Evolutionary conservation across 2,888 invertebrate species (phyloP).

Genomic region (Scaeva pyrastri): DNA sequence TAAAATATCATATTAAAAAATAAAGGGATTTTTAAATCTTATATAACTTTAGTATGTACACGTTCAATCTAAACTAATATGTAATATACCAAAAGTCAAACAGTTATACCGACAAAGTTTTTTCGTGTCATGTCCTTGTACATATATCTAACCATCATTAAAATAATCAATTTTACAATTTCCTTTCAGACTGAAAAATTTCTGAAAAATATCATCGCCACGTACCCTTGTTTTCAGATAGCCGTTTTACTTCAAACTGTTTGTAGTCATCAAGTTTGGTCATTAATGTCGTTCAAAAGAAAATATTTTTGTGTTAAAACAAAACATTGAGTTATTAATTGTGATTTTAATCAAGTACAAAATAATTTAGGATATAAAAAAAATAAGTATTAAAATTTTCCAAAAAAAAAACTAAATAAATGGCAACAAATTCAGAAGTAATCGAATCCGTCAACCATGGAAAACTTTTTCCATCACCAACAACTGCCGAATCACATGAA

Average conservation of each 20-base stretch:
- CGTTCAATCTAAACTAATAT: not conserved
- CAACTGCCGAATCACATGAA: slow-evolving; percentile 73
- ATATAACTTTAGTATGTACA: too few relatives aligned
- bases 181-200: slow-evolving; percentile 52
- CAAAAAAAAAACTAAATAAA: slow-evolving; percentile 67
- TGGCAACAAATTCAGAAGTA: slow-evolving; percentile 81
- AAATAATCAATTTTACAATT: slow-evolving; percentile 49
- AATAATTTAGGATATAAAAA: slow-evolving; percentile 57
- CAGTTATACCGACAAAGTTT: slow-evolving; percentile 54
- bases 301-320: slow-evolving; percentile 77
- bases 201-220: not conserved
- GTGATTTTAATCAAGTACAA: slow-evolving; percentile 63
- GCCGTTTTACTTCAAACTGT: not conserved
- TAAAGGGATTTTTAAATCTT: too few relatives aligned
- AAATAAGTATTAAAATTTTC: slow-evolving; percentile 27
- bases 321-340: slow-evolving; percentile 33
- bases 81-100: not conserved
- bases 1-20: too few relatives aligned
- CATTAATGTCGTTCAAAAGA: slow-evolving; percentile 81
- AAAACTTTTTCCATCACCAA: slow-evolving; percentile 34
- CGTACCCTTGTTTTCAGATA: slow-evolving; percentile 28
- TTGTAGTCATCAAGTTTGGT: not conserved
- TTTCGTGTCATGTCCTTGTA: not conserved
- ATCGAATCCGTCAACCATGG: slow-evolving; percentile 76
- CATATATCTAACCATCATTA: not conserved